These are phyloP conservation scores for Limnephilus lunatus DNA, from an alignment of 2,888 invertebrate genomes.

Conservation along the genomic window DNA sequence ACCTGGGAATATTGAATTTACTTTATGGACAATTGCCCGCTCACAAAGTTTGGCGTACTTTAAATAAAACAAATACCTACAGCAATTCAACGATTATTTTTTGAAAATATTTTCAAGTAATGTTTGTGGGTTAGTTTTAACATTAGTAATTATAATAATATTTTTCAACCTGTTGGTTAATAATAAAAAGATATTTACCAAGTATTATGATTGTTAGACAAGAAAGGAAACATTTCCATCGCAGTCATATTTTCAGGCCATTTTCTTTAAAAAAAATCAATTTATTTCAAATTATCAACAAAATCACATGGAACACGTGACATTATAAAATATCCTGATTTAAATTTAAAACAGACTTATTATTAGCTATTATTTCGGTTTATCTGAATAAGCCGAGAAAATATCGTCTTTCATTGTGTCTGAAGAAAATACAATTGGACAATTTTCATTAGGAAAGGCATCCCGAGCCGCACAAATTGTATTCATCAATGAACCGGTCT, in stretches of 20 bases:
- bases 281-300: background rate
- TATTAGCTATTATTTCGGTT: no score
- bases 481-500: conserved; percentile 28
- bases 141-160: no score
- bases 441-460: conserved; percentile 28
- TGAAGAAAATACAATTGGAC: conserved; percentile 32
- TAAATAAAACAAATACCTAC: background rate
- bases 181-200: no score
- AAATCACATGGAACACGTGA: background rate
- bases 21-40: background rate
- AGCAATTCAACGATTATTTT: background rate
- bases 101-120: background rate
- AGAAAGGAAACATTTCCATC: background rate
- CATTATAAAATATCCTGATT: no score
- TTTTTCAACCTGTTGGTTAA: no score
- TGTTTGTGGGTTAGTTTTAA: background rate
- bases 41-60: background rate
- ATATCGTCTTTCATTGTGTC: conserved; percentile 17
- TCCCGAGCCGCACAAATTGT: conserved; percentile 30
- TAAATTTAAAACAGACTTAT: no score
- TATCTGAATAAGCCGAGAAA: no score
- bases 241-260: no score
- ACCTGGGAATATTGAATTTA: background rate
- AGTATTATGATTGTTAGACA: no score
- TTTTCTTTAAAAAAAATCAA: no score